Conservation (phyloP, 2,888 invertebrate genomes). For the Heptascelio sp. region DNA sequence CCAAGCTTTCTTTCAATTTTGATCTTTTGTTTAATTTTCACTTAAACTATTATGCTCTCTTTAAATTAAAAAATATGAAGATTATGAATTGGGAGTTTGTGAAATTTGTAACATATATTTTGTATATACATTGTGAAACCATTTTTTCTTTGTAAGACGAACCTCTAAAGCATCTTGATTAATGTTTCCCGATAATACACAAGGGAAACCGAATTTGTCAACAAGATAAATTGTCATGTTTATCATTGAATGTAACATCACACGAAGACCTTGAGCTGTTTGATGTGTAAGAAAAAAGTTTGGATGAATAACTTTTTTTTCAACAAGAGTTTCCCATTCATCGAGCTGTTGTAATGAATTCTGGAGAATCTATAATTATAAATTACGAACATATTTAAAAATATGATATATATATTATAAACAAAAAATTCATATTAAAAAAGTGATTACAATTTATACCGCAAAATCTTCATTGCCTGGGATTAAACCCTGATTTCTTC, state of each 20-base stretch:
- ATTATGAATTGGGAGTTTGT: too few species aligned
- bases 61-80: too few species aligned
- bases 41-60: too few species aligned
- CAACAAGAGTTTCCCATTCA: background rate
- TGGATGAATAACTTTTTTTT: background rate
- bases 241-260: background rate
- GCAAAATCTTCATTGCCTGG: background rate
- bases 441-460: background rate
- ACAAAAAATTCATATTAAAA: too few species aligned
- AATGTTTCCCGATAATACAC: background rate
- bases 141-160: background rate
- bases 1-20: too few species aligned
- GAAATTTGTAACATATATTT: background rate
- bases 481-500: background rate
- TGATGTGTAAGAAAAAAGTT: background rate
- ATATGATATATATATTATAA: background rate
- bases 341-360: background rate
- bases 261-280: background rate
- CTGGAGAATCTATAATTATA: background rate
- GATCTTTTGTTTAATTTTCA: too few species aligned
- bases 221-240: background rate
- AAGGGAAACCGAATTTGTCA: background rate
- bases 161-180: constrained; percentile 16
- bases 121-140: background rate
- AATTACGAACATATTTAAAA: background rate